Conservation (phyloP, 2,888 invertebrate species). For the Phyllotreta cruciferae region DNA sequence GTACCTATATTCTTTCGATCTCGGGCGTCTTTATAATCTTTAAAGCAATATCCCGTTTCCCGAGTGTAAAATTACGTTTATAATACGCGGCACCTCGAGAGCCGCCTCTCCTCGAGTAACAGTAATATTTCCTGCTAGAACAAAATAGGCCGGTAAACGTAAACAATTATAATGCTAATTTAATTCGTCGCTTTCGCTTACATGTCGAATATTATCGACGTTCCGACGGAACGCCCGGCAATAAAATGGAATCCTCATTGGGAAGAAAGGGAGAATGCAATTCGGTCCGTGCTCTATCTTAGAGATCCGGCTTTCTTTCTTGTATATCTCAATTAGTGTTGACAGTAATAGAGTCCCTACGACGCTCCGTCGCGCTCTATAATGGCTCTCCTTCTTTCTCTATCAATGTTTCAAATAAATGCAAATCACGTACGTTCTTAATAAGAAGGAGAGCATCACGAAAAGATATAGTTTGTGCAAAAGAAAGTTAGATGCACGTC, state of each 20-base stretch:
- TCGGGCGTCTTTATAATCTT: constrained; percentile 9
- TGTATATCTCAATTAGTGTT: constrained; percentile 51
- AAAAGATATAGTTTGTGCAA: too few relatives aligned
- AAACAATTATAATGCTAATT: constrained; percentile 1
- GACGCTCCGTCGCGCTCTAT: constrained; percentile 12
- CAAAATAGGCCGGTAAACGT: constrained; percentile 5
- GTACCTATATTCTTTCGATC: constrained; percentile 9
- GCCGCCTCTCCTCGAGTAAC: constrained; percentile 18
- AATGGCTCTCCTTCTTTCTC: constrained; percentile 11
- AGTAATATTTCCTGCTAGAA: constrained; percentile 22
- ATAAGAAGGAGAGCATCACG: constrained; percentile 11
- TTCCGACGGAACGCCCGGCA: constrained; percentile 34
- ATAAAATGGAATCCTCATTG: constrained; percentile 46
- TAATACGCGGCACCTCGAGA: constrained; percentile 30
- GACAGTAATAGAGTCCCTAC: constrained; percentile 49
- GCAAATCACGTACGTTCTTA: constrained; percentile 22
- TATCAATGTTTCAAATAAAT: constrained; percentile 19
- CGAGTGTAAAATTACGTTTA: constrained; percentile 27
- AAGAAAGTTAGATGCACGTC: too few relatives aligned
- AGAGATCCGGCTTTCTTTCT: constrained; percentile 33
- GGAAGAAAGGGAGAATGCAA: constrained; percentile 47
- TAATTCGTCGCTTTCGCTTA: neutral
- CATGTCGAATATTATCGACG: neutral
- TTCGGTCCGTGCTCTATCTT: constrained; percentile 49
- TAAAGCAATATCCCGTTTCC: constrained; percentile 24